Evolutionary conservation across 2,888 invertebrate species (phyloP).

Genomic region (Nebria salina): DNA sequence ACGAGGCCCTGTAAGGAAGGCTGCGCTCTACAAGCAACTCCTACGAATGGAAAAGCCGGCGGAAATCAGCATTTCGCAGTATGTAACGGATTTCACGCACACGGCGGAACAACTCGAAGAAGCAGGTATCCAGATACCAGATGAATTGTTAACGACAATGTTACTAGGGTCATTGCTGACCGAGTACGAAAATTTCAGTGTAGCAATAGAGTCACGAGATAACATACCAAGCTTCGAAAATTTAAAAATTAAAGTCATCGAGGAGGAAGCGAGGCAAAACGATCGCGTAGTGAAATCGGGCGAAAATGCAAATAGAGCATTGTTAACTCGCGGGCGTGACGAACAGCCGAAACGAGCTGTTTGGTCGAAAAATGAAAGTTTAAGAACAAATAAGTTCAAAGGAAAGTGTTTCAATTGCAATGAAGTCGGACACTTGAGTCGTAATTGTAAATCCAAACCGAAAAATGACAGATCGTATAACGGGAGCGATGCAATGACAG

Average conservation of each 20-base stretch:
- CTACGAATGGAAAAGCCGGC: slow-evolving; percentile 28
- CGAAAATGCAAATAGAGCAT: too few relatives aligned
- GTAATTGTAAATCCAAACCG: neutral
- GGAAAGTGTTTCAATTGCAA: slow-evolving; percentile 45
- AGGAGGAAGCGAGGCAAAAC: slow-evolving; percentile 9
- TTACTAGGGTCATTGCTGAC: too few relatives aligned
- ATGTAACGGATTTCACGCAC: too few relatives aligned
- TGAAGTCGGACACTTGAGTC: slow-evolving; percentile 38
- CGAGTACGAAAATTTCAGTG: slow-evolving; percentile 18
- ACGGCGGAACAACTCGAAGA: too few relatives aligned
- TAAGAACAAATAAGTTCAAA: slow-evolving; percentile 16
- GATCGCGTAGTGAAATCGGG: too few relatives aligned
- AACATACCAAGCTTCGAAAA: slow-evolving; percentile 40
- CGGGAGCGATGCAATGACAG: too few relatives aligned
- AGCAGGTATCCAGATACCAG: too few relatives aligned
- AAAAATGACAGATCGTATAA: too few relatives aligned
- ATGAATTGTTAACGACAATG: too few relatives aligned
- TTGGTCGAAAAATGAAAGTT: slow-evolving; percentile 13
- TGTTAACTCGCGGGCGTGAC: too few relatives aligned
- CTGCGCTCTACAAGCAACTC: slow-evolving; percentile 49
- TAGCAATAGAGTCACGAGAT: slow-evolving; percentile 44
- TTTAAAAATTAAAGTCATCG: slow-evolving; percentile 37
- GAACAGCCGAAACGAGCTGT: neutral
- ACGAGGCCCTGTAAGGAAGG: slow-evolving; percentile 50
- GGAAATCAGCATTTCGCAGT: too few relatives aligned